Evolutionary conservation across 1,140 invertebrate species (phyloP).

Genomic region (Diachasma alloeum): DNA sequence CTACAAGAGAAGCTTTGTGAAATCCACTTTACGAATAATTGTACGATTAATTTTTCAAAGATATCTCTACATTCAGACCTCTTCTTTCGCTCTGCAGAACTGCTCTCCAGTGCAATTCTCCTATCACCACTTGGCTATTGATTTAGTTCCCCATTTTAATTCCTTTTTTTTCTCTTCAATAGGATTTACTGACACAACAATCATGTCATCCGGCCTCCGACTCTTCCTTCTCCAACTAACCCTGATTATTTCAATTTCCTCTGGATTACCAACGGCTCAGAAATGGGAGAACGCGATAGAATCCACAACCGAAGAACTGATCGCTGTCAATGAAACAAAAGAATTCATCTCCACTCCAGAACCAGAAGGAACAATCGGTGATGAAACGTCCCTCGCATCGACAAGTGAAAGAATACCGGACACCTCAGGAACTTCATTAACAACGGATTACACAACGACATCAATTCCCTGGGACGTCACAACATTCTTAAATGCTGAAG

Average conservation of each 20-base stretch:
- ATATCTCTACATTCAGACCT: too few species aligned
- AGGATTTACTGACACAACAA: not conserved
- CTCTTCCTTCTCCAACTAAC: not conserved
- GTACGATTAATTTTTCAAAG: too few species aligned
- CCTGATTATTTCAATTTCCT: not conserved
- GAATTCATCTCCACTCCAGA: not conserved
- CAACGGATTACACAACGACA: not conserved
- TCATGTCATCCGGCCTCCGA: not conserved
- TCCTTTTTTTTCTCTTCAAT: not conserved
- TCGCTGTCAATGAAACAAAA: not conserved
- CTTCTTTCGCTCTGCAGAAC: too few species aligned
- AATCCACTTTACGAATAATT: too few species aligned
- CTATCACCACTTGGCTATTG: too few species aligned
- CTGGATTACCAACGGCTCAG: not conserved
- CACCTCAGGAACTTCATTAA: not conserved
- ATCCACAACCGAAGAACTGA: not conserved
- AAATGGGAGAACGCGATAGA: not conserved
- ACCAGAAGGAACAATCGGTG: not conserved
- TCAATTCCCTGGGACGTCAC: not conserved
- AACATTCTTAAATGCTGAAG: not conserved
- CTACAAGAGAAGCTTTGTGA: too few species aligned
- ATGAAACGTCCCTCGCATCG: not conserved
- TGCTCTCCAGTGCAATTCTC: too few species aligned
- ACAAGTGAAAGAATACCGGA: not conserved
- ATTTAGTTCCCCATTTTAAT: too few species aligned